Conservation (phyloP, 2,797 vertebrate genomes). For the Brachyalestes nurse region DNA sequence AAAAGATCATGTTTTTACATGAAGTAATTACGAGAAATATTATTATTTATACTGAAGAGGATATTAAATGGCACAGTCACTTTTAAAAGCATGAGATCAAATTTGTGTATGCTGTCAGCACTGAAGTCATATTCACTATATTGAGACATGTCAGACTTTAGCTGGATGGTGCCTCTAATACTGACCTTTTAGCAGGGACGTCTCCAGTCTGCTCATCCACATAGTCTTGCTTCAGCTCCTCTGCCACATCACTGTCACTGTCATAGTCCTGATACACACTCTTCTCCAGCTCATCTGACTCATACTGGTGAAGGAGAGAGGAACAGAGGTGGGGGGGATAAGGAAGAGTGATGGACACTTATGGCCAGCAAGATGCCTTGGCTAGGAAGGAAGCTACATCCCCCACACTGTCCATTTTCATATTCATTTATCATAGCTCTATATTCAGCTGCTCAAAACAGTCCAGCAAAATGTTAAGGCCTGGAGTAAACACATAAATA, state of each 20-base stretch:
- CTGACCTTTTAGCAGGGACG: constrained; percentile 90
- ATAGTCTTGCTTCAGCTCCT: constrained; percentile 96
- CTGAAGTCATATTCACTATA: background rate
- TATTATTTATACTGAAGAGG: no score
- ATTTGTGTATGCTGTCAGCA: no score
- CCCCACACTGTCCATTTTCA: background rate
- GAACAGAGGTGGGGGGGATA: background rate
- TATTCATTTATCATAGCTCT: background rate
- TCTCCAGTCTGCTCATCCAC: constrained; percentile 98
- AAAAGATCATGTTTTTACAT: background rate
- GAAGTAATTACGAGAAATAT: no score
- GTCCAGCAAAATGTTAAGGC: background rate
- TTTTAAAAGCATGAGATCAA: no score
- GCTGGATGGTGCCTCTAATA: background rate
- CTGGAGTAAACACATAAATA: constrained; percentile 4
- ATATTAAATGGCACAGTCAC: no score
- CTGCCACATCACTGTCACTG: constrained; percentile 96
- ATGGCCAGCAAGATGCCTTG: background rate
- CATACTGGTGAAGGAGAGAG: constrained; percentile 79
- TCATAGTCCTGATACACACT: constrained; percentile 96
- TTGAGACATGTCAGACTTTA: background rate
- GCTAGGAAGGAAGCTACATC: background rate
- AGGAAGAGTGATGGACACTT: background rate
- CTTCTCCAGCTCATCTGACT: constrained; percentile 98
- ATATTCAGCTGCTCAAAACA: background rate